A percentile compares a stretch with the other conserved stretches of the same genome.
Evolutionary conservation across 1,140 invertebrate genomes (phyloP).

Genomic region (Euborellia annulipes): DNA sequence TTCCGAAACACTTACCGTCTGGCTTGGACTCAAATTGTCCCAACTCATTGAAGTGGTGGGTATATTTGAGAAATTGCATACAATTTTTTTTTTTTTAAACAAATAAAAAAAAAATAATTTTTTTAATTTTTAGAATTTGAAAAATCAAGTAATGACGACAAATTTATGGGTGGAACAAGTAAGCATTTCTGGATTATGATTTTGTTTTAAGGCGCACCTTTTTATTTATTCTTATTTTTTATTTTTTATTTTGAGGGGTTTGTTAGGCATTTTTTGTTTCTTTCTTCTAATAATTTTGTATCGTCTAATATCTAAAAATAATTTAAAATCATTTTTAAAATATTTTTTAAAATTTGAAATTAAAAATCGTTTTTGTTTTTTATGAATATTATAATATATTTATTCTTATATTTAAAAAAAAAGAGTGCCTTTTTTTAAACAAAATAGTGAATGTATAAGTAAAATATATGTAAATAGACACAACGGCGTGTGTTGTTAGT

Average conservation of each 20-base stretch:
- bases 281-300: background rate
- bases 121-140: constrained; percentile 50
- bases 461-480: too few species aligned
- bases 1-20: constrained; percentile 82
- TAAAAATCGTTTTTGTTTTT: too few species aligned
- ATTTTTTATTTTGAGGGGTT: background rate
- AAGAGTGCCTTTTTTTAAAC: too few species aligned
- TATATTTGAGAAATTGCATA: too few species aligned
- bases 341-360: background rate
- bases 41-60: constrained; percentile 90
- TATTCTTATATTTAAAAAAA: too few species aligned
- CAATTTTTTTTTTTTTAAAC: too few species aligned
- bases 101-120: background rate
- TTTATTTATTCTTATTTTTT: background rate
- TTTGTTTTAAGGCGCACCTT: background rate
- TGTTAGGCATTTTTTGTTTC: background rate
- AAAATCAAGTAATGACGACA: constrained; percentile 92
- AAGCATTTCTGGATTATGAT: constrained; percentile 13
- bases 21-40: constrained; percentile 79
- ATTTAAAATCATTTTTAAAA: background rate
- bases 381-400: too few species aligned
- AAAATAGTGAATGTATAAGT: too few species aligned
- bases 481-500: too few species aligned
- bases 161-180: constrained; percentile 90
- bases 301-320: background rate